Evolutionary conservation across 2,113 vertebrate species (phyloP).

Genomic region (Ochotona curzoniae): DNA sequence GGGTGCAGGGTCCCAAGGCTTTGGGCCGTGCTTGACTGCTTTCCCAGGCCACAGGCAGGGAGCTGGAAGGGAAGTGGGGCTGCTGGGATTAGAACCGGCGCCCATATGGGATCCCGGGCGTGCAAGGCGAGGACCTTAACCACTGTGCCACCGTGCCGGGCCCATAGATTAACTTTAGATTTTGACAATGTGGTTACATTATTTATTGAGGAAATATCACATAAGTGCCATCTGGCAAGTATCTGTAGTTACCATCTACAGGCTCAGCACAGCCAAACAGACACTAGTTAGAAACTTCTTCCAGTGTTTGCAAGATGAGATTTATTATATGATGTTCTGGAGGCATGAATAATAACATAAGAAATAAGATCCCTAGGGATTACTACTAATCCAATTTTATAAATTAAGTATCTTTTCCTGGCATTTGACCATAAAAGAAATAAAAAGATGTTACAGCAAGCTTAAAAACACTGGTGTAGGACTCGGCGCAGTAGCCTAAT

Average conservation of each 20-base stretch:
- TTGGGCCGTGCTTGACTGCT: too few relatives aligned
- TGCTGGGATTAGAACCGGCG: too few relatives aligned
- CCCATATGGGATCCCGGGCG: too few relatives aligned
- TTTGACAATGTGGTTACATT: slow-evolving; percentile 15
- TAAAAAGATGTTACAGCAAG: slow-evolving; percentile 13
- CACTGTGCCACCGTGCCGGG: too few relatives aligned
- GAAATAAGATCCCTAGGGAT: not conserved
- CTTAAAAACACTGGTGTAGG: not conserved
- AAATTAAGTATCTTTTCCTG: slow-evolving; percentile 32
- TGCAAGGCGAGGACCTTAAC: too few relatives aligned
- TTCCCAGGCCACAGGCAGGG: too few relatives aligned
- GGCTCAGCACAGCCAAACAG: slow-evolving; percentile 9
- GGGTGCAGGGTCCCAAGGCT: too few relatives aligned
- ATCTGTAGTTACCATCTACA: slow-evolving; percentile 44
- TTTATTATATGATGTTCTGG: not conserved
- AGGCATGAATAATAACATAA: slow-evolving; percentile 12
- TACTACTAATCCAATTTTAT: slow-evolving; percentile 35
- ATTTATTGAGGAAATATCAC: not conserved
- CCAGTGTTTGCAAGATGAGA: not conserved
- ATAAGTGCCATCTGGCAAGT: slow-evolving; percentile 11
- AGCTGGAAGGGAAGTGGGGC: too few relatives aligned
- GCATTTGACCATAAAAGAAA: not conserved
- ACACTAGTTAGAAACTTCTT: slow-evolving; percentile 33
- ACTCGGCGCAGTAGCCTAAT: too few relatives aligned
- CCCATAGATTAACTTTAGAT: slow-evolving; percentile 23